phyloP scores from a whole-genome alignment of 2,888 invertebrate species.

The Drosophila nr. perissopoda region DNA sequence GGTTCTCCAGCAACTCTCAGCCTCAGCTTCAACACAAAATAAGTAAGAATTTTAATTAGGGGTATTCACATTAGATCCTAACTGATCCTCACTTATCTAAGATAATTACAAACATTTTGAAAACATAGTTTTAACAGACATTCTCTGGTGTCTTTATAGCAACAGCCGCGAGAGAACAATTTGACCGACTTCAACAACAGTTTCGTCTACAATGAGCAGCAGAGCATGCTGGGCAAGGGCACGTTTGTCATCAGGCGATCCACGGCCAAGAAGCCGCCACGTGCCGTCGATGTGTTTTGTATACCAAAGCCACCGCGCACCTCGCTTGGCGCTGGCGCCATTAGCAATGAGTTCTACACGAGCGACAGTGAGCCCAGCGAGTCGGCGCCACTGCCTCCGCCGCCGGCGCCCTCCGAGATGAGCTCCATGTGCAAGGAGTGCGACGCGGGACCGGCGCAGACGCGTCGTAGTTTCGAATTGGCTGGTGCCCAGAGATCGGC shows the following conservation, averaged over 20 bases:
- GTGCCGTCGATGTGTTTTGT: constrained; percentile 73
- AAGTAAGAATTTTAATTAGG: background rate
- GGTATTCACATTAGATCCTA: background rate
- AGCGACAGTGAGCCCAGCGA: constrained; percentile 74
- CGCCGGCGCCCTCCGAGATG: constrained; percentile 56
- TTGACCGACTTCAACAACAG: constrained; percentile 62
- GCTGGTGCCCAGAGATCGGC: constrained; percentile 87
- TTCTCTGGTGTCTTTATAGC: constrained; percentile 8
- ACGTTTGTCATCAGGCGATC: constrained; percentile 91
- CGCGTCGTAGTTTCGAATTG: constrained; percentile 89
- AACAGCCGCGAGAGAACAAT: constrained; percentile 40
- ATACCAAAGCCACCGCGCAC: constrained; percentile 69
- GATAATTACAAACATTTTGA: background rate
- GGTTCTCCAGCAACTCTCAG: too few relatives aligned
- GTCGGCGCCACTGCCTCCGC: constrained; percentile 58
- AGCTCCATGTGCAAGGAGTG: constrained; percentile 86
- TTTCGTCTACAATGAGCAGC: constrained; percentile 70
- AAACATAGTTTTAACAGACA: background rate
- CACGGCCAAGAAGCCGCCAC: constrained; percentile 73
- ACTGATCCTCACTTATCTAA: background rate
- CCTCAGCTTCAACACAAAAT: background rate
- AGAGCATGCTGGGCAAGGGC: constrained; percentile 87
- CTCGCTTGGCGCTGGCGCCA: constrained; percentile 56
- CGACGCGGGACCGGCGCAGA: constrained; percentile 87
- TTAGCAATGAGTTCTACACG: constrained; percentile 74